Evolutionary conservation across 2,113 vertebrate genomes (phyloP).

Genomic region (Eclectus roratus): DNA sequence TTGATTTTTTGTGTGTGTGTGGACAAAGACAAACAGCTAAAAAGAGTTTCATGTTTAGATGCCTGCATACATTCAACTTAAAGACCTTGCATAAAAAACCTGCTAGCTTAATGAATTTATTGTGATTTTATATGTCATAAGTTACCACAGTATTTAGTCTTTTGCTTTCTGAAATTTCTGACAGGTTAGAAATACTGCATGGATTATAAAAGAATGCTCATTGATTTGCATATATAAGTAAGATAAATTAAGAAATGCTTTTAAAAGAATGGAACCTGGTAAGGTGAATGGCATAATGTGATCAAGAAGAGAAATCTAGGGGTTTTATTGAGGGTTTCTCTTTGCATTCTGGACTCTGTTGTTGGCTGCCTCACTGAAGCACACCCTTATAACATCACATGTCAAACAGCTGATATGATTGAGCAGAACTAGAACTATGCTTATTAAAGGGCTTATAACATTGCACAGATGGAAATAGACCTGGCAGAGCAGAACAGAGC

Average conservation of each 20-base stretch:
- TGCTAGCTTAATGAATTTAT: neutral
- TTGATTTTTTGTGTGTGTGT: neutral
- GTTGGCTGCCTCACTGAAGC: neutral
- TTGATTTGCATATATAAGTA: neutral
- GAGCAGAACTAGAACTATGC: neutral
- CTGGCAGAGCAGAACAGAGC: neutral
- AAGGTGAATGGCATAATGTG: neutral
- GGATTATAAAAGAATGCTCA: neutral
- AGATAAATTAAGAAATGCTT: neutral
- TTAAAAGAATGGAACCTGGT: neutral
- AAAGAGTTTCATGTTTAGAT: neutral
- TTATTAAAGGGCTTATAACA: neutral
- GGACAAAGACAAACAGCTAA: neutral
- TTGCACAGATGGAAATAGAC: neutral
- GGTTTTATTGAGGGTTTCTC: neutral
- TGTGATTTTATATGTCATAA: neutral
- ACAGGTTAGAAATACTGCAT: neutral
- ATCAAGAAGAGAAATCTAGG: neutral
- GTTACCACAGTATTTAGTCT: neutral
- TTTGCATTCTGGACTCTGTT: neutral
- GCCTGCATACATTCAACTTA: neutral
- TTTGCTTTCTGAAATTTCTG: neutral
- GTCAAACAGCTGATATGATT: neutral
- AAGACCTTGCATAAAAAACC: neutral
- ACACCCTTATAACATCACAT: neutral